Conservation (phyloP, 2,113 vertebrate genomes). For the Notiomystis cincta region DNA sequence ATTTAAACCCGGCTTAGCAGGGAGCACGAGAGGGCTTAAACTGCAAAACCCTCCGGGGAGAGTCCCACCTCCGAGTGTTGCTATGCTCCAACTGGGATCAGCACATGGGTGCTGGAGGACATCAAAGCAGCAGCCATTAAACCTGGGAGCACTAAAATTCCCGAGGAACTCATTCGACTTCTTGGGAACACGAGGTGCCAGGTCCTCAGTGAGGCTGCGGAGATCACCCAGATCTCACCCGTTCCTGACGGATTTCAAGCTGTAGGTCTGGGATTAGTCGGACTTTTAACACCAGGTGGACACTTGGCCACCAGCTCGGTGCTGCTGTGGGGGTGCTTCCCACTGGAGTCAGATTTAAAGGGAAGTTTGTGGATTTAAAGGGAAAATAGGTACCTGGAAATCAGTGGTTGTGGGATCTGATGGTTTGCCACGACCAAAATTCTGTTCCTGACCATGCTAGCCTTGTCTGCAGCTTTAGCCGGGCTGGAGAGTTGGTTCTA, state of each 20-base stretch:
- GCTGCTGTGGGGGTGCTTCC: neutral
- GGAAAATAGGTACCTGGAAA: neutral
- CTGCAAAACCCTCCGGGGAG: neutral
- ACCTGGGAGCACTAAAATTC: neutral
- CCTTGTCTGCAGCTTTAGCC: neutral
- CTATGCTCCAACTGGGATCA: neutral
- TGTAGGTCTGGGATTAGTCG: neutral
- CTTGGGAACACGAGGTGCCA: neutral
- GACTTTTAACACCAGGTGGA: neutral
- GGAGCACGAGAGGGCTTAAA: neutral
- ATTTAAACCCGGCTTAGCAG: neutral
- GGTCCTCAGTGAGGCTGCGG: neutral
- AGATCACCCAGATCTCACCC: neutral
- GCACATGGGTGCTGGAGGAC: neutral
- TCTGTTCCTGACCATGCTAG: neutral
- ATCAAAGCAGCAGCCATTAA: constrained; percentile 5
- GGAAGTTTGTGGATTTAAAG: neutral
- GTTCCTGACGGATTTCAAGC: neutral
- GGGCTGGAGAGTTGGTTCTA: neutral
- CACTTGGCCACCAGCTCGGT: neutral
- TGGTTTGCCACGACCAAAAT: neutral
- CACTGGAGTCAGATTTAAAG: fast-evolving
- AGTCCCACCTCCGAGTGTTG: neutral
- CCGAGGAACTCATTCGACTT: neutral
- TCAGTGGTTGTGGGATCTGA: fast-evolving